These are phyloP conservation scores for Fopius arisanus DNA, from an alignment of 1,140 invertebrate species.

Conservation along the genomic window DNA sequence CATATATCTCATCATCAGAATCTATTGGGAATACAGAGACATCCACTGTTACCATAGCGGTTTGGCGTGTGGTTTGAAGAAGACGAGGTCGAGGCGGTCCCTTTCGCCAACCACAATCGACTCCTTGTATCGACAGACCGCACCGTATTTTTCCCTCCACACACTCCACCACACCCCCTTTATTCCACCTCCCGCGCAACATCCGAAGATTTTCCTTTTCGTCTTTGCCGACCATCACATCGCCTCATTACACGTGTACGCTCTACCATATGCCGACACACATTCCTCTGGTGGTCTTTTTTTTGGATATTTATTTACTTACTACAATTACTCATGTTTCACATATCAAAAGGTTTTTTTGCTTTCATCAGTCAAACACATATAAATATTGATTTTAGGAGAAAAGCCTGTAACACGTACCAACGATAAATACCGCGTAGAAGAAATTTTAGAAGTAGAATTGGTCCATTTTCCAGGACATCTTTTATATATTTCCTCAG, in stretches of 20 bases:
- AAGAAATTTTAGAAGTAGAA: too few species aligned
- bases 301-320: neutral
- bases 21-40: constrained; percentile 62
- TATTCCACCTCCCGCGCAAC: neutral
- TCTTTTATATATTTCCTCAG: too few species aligned
- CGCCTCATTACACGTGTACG: constrained; percentile 54
- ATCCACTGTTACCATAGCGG: constrained; percentile 38
- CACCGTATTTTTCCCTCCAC: constrained; percentile 4
- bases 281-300: neutral
- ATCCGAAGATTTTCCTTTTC: constrained; percentile 48
- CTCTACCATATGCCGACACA: constrained; percentile 6
- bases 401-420: too few species aligned
- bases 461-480: too few species aligned
- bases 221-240: constrained; percentile 53
- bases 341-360: neutral
- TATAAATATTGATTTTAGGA: neutral
- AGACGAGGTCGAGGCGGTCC: constrained; percentile 45
- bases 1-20: constrained; percentile 59
- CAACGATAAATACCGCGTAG: too few species aligned
- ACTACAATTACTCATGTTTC: neutral
- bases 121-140: constrained; percentile 60
- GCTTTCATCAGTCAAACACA: neutral
- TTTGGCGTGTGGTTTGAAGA: constrained; percentile 28
- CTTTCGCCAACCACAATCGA: constrained; percentile 55
- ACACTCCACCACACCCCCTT: neutral